Evolutionary conservation across 2,113 vertebrate genomes (phyloP).

Genomic region (Aspiorhynchus laticeps): DNA sequence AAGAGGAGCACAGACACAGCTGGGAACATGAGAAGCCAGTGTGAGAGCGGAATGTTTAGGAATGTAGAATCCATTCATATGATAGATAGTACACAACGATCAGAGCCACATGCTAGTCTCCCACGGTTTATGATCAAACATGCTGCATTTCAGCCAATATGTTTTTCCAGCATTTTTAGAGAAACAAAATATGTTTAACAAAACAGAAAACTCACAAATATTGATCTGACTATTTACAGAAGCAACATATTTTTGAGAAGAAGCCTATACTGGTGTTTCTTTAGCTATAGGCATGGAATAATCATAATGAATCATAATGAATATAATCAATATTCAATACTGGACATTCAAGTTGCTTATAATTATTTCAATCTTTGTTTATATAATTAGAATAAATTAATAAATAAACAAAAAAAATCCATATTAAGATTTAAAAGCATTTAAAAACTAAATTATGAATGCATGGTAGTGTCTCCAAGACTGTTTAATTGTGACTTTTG

Average conservation of each 20-base stretch:
- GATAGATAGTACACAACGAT: background rate
- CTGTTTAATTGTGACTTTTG: too few relatives aligned
- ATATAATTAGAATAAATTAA: background rate
- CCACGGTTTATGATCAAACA: background rate
- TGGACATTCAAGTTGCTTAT: background rate
- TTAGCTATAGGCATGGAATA: background rate
- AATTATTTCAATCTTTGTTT: background rate
- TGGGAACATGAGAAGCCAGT: slow-evolving; percentile 8
- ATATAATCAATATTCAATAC: background rate
- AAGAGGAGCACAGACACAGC: slow-evolving; percentile 14
- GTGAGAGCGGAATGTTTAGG: slow-evolving; percentile 4
- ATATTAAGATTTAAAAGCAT: too few relatives aligned
- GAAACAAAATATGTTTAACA: background rate
- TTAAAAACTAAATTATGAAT: too few relatives aligned
- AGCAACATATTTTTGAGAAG: background rate
- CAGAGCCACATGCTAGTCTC: background rate
- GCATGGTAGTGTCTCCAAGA: background rate
- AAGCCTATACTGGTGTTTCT: background rate
- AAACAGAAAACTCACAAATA: background rate
- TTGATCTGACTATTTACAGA: background rate
- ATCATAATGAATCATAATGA: background rate
- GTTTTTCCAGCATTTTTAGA: background rate
- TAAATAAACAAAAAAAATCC: too few relatives aligned
- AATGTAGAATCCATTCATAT: background rate
- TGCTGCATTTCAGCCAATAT: background rate